phyloP scores from a whole-genome alignment of 2,797 vertebrate species.

The Molossus molossus region DNA sequence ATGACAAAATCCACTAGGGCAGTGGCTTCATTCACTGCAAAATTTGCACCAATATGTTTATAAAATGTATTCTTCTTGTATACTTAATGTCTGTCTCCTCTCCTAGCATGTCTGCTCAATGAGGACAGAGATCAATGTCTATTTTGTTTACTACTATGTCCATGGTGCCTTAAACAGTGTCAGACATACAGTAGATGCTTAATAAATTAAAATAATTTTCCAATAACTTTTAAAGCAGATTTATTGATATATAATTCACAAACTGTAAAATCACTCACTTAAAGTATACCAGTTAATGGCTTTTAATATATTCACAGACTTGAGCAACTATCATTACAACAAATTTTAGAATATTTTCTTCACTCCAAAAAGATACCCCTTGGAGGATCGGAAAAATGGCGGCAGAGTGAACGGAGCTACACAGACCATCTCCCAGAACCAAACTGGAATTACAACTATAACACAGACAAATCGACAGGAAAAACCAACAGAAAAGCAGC shows the following conservation, averaged over 20 bases:
- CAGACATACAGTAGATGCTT: not conserved
- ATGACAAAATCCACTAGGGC: not conserved
- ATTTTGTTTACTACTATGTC: not conserved
- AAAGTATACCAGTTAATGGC: not conserved
- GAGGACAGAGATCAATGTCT: not conserved
- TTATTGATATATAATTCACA: slow-evolving; percentile 34
- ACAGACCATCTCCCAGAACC: no score
- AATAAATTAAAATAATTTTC: slow-evolving; percentile 1
- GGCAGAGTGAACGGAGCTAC: no score
- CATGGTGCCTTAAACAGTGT: not conserved
- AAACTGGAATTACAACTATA: no score
- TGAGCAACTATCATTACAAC: not conserved
- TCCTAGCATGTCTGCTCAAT: not conserved
- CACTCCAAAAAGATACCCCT: not conserved
- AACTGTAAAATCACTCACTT: not conserved
- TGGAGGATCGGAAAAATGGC: no score
- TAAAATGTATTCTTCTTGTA: not conserved
- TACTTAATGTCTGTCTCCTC: not conserved
- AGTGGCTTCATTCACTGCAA: not conserved
- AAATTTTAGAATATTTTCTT: slow-evolving; percentile 1
- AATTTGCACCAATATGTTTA: not conserved
- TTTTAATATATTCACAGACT: not conserved
- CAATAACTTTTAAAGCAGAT: not conserved
- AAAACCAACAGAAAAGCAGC: no score
- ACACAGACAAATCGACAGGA: no score